Conservation (phyloP, 2,113 vertebrate genomes). For the Thryonomys swinderianus region DNA sequence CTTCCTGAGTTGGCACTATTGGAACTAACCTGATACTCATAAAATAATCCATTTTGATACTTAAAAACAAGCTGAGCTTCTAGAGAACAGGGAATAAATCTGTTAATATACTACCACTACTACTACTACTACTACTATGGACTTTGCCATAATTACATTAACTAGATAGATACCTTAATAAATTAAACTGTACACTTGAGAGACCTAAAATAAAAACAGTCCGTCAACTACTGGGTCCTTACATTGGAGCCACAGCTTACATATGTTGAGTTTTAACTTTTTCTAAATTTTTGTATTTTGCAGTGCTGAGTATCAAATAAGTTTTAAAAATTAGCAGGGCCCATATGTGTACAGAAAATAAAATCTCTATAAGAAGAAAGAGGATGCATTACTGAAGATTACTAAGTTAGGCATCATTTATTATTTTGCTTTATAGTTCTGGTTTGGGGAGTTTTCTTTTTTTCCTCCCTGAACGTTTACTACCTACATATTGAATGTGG, state of each 20-base stretch:
- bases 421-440: constrained; percentile 17
- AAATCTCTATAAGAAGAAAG: background rate
- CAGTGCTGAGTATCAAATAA: background rate
- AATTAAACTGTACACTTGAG: background rate
- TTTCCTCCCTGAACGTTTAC: background rate
- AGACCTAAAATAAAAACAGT: constrained; percentile 36
- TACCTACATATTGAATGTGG: background rate
- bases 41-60: background rate
- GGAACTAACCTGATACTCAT: constrained; percentile 3
- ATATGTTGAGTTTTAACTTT: background rate
- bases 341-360: background rate
- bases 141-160: background rate
- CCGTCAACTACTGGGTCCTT: background rate
- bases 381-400: background rate
- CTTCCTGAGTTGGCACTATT: background rate
- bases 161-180: background rate
- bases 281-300: background rate
- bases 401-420: background rate
- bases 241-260: background rate
- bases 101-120: background rate
- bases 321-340: background rate
- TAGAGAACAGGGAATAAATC: background rate
- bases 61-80: constrained; percentile 26
- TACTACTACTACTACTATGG: background rate
- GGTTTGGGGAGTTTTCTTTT: background rate